Evolutionary conservation across 2,113 vertebrate species (phyloP).

Genomic region (Notothenia rossii): DNA sequence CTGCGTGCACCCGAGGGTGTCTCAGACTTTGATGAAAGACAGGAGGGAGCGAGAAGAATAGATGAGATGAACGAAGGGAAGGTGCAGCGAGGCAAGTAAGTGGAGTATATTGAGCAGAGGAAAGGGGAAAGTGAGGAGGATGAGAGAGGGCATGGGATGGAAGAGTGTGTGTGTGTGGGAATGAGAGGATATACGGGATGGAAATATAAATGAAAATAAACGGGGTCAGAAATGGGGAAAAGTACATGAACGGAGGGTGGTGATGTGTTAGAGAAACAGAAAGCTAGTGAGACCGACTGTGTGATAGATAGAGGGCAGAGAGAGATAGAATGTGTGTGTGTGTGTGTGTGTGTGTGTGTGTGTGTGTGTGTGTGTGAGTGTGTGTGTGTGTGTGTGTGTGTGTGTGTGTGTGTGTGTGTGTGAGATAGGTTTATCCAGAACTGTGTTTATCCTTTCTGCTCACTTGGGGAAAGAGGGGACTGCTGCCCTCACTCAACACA

Average conservation of each 20-base stretch:
- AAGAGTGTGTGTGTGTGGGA: background rate
- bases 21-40: slow-evolving; percentile 44
- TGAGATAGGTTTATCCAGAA: slow-evolving; percentile 59
- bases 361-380: background rate
- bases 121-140: background rate
- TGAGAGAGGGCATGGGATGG: background rate
- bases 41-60: background rate
- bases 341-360: background rate
- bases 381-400: slow-evolving; percentile 32
- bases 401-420: slow-evolving; percentile 17
- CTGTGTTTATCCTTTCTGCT: slow-evolving; percentile 66
- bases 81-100: slow-evolving; percentile 5
- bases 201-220: slow-evolving; percentile 59
- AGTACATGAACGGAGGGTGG: too few species aligned
- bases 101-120: background rate
- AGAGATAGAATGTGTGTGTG: slow-evolving; percentile 28
- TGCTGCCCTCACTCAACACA: slow-evolving; percentile 45
- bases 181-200: slow-evolving; percentile 28
- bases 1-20: slow-evolving; percentile 27
- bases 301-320: slow-evolving; percentile 37
- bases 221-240: slow-evolving; percentile 47
- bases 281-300: background rate
- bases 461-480: slow-evolving; percentile 41
- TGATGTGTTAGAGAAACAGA: slow-evolving; percentile 42
- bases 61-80: background rate